Evolutionary conservation across 2,888 invertebrate species (phyloP), one percentile per base, ranked within the genome.

Genomic region (Silvanus unidentatus): DNA sequence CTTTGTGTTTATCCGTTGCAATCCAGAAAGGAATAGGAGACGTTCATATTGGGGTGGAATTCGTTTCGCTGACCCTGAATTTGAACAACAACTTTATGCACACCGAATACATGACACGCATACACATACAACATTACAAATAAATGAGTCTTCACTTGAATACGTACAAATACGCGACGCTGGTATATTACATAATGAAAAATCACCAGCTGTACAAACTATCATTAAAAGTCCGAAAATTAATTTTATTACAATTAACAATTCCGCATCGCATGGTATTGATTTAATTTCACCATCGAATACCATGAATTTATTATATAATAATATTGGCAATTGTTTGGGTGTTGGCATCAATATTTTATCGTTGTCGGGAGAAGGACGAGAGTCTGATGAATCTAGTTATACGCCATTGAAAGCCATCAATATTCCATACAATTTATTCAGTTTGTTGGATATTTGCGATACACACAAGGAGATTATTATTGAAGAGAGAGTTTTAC

Each of bases 1-100:
- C 36, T 99, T 91, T 64, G 91, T 98, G 0, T 99, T 96, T 64
- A 82, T 99, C 11, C 86, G 90, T 57, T 99, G 99, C 65, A 93
- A 91, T 1, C 73, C 75, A 43, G 75, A 81, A 60, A 75, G 80
- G 56, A 86, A 85, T 64, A 70, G 86, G 3, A 75, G 80, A 2
- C 74, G 78, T 9, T 81, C 87, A 39, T 92, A 93, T 64, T 99
- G 99, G 99, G 99, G 98, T 34, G 98, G 98, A 28, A 84, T 99
- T 50, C 78, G 97, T 48, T 95, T 97, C 66, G 86, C 94, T 1
- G 84, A 89, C 65, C 81, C 88, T 2, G 86, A 91, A 66, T 94
- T 93, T 66, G 95, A 97, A 68, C 88, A 90, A 68, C 83, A 86
- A 51, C 72, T 86, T 1, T 90, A 88, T 63, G 86, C 88, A 56